Percentiles rank a stretch among this genome's conserved stretches.
phyloP scores from a whole-genome alignment of 2,113 vertebrate genomes.

The Axis porcinus region DNA sequence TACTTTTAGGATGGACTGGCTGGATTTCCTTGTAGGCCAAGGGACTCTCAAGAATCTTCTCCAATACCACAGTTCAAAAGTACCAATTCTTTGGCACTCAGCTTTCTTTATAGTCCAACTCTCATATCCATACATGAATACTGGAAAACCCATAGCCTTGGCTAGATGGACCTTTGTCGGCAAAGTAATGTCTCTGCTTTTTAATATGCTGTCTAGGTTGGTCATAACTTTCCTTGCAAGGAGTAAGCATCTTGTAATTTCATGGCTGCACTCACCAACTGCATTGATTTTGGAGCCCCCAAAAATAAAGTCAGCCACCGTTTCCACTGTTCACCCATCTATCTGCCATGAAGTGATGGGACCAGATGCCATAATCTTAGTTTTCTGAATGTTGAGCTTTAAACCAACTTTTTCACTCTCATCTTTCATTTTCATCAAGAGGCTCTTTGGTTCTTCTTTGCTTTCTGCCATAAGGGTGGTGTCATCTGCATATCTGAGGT shows the following conservation, averaged over 20 bases:
- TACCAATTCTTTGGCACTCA: fast-evolving
- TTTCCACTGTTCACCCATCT: not conserved
- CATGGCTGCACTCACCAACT: not conserved
- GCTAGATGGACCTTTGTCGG: not conserved
- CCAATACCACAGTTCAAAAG: not conserved
- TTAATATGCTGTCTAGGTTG: not conserved
- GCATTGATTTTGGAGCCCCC: not conserved
- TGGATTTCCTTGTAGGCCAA: not conserved
- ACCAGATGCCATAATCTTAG: not conserved
- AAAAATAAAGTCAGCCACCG: not conserved
- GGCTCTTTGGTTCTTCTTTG: not conserved
- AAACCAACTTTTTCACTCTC: not conserved
- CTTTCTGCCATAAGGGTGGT: not conserved
- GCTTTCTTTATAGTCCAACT: not conserved
- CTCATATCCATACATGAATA: not conserved
- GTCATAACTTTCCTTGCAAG: not conserved
- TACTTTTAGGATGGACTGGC: not conserved
- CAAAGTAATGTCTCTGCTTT: not conserved
- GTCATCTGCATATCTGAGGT: not conserved
- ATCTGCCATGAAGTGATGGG: not conserved
- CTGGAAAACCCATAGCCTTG: not conserved
- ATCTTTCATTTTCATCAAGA: not conserved
- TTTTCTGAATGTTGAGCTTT: not conserved
- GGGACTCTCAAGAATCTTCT: not conserved
- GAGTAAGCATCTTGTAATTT: not conserved